A percentile compares a stretch with the other conserved stretches of the same genome.
These are phyloP conservation scores for Agrotis ipsilon DNA, from an alignment of 2,888 invertebrate genomes.

Conservation along the genomic window DNA sequence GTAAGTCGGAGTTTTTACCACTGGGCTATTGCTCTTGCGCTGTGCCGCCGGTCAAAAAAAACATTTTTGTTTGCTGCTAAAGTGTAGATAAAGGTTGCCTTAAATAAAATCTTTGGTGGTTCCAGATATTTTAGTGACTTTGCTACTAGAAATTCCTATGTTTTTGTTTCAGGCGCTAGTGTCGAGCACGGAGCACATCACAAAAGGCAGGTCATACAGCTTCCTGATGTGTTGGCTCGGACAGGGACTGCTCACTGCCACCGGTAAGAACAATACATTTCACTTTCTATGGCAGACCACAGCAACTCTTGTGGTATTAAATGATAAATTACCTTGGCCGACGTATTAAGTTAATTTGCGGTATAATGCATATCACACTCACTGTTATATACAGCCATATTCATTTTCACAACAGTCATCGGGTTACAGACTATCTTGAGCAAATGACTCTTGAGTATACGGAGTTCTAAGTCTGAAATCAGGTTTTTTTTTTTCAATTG, in stretches of 20 bases:
- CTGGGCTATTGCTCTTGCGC: too few relatives aligned
- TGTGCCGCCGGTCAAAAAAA: too few relatives aligned
- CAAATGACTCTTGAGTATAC: too few relatives aligned
- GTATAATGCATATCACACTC: neutral
- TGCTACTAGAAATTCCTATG: neutral
- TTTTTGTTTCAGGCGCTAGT: constrained; percentile 82
- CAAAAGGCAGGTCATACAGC: constrained; percentile 90
- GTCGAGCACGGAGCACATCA: constrained; percentile 86
- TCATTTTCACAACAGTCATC: neutral
- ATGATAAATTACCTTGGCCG: neutral
- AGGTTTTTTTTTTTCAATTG: neutral
- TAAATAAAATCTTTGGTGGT: neutral
- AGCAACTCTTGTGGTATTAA: neutral
- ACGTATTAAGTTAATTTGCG: neutral
- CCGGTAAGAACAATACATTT: constrained; percentile 70
- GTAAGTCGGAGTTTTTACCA: too few relatives aligned
- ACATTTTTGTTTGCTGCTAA: too few relatives aligned
- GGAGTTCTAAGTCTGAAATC: too few relatives aligned
- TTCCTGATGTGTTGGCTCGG: constrained; percentile 88
- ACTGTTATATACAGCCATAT: neutral
- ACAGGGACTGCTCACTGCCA: constrained; percentile 90
- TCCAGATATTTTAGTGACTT: neutral
- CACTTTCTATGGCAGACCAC: neutral
- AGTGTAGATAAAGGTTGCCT: neutral
- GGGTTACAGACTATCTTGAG: too few relatives aligned